Evolutionary conservation across 2,797 vertebrate species (phyloP), one percentile per base, ranked within the genome.

Genomic region (Telmatherina bonti): DNA sequence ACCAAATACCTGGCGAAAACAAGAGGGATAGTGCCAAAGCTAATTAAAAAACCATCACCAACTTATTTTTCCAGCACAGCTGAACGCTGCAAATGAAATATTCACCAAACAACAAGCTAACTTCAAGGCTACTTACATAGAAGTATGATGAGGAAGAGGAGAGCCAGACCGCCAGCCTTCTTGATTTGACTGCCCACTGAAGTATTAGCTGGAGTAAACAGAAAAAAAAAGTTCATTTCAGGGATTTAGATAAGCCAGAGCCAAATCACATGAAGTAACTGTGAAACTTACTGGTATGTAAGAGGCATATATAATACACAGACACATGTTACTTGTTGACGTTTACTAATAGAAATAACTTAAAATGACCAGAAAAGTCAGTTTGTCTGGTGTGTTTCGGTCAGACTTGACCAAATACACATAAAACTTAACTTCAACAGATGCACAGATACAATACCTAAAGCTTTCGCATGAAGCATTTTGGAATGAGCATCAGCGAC

Each of bases 1-100:
- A 70, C 88, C 90, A 91, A 66, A 90, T 2, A 78, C 85, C 91
- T 92, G 82, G 53, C 76, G 62, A 45, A 35, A 59, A 82, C n/a
- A 85, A 33, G 43, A 74, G 38, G 35, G 35, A 63, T 2, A 33
- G 16, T 3, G 45, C 11, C 8, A 66, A 53, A 27, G 41, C 20
- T n/a, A n/a, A n/a, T n/a, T n/a, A n/a, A n/a, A n/a, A n/a, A n/a
- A n/a, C n/a, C n/a, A n/a, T n/a, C n/a, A n/a, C n/a, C n/a, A n/a
- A n/a, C n/a, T n/a, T n/a, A n/a, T n/a, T n/a, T n/a, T n/a, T n/a
- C n/a, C n/a, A n/a, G 15, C 7, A 18, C 35, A 38, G 11, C n/a
- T 2, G 33, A 33, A 33, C 35, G 30, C 27, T 29, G 13, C 24
- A 57, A 38, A 43, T 43, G 41, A 43, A 43, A 45, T 33, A 52